Conservation (phyloP, 2,797 vertebrate genomes). For the Pempheris klunzingeri region DNA sequence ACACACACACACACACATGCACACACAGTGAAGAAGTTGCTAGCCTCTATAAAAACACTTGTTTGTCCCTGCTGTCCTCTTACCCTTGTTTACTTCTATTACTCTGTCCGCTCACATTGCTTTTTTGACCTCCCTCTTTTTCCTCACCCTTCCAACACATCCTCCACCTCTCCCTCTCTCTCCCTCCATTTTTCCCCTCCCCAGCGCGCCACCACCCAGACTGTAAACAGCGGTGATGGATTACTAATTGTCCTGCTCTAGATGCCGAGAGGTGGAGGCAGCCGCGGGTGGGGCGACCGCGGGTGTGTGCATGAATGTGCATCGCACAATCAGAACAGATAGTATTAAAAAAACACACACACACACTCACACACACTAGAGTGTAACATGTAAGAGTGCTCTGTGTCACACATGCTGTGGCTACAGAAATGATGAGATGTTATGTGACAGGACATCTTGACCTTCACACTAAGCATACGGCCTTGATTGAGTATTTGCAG, state of each 20-base stretch:
- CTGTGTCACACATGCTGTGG: slow-evolving; percentile 1
- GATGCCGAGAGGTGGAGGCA: slow-evolving; percentile 73
- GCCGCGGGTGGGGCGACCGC: slow-evolving; percentile 58
- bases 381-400: background rate
- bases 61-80: slow-evolving; percentile 63
- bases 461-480: slow-evolving; percentile 61
- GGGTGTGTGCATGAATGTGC: slow-evolving; percentile 14
- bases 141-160: slow-evolving; percentile 36
- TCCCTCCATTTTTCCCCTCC: slow-evolving; percentile 24
- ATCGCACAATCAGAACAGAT: slow-evolving; percentile 39
- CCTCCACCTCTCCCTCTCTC: slow-evolving; percentile 16
- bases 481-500: slow-evolving; percentile 58
- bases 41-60: slow-evolving; percentile 42
- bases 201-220: slow-evolving; percentile 63
- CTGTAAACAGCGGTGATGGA: slow-evolving; percentile 83
- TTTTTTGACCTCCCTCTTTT: slow-evolving; percentile 40
- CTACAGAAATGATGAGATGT: slow-evolving; percentile 27
- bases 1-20: slow-evolving; percentile 20
- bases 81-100: slow-evolving; percentile 63
- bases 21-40: slow-evolving; percentile 36
- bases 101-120: slow-evolving; percentile 34
- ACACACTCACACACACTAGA: background rate
- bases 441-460: slow-evolving; percentile 49
- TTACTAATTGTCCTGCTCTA: slow-evolving; percentile 81
- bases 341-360: background rate